phyloP scores from a whole-genome alignment of 2,113 vertebrate species.

The Arvicanthis niloticus region DNA sequence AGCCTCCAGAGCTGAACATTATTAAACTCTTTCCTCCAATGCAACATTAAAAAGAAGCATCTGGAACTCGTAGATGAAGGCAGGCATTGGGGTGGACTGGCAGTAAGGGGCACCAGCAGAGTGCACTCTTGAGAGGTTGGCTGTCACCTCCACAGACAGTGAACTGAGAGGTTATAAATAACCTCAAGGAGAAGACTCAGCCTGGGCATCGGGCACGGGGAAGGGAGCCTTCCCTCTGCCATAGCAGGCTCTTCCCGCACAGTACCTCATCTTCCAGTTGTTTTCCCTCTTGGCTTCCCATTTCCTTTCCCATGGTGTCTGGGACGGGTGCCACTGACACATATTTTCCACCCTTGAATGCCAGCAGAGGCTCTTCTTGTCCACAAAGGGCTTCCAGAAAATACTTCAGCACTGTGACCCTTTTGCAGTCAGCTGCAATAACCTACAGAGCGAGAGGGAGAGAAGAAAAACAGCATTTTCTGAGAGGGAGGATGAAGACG shows the following conservation, averaged over 20 bases:
- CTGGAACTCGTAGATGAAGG: conserved; percentile 89
- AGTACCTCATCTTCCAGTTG: conserved; percentile 98
- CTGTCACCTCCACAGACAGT: conserved; percentile 78
- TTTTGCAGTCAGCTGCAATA: conserved; percentile 98
- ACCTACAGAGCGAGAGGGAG: conserved; percentile 89
- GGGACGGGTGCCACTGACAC: conserved; percentile 95
- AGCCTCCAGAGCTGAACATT: conserved; percentile 81
- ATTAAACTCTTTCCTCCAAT: conserved; percentile 84
- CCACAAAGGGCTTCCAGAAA: conserved; percentile 99
- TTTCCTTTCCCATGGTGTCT: conserved; percentile 91
- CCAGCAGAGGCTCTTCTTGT: conserved; percentile 99
- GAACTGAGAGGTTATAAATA: conserved; percentile 82
- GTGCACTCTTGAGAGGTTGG: conserved; percentile 83
- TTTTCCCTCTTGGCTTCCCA: conserved; percentile 92
- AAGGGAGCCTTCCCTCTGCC: conserved; percentile 84
- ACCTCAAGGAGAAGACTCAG: conserved; percentile 74
- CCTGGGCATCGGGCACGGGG: conserved; percentile 74
- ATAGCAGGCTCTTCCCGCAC: conserved; percentile 85
- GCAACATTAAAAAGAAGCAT: conserved; percentile 86
- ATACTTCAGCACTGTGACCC: conserved; percentile 99
- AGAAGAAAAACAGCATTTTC: conserved; percentile 86
- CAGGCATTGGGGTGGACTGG: conserved; percentile 81
- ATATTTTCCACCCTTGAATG: conserved; percentile 99
- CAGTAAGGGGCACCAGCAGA: conserved; percentile 86
- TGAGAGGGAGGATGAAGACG: conserved; percentile 79